phyloP scores from a whole-genome alignment of 2,113 vertebrate genomes.

The Vanacampus margaritifer region DNA sequence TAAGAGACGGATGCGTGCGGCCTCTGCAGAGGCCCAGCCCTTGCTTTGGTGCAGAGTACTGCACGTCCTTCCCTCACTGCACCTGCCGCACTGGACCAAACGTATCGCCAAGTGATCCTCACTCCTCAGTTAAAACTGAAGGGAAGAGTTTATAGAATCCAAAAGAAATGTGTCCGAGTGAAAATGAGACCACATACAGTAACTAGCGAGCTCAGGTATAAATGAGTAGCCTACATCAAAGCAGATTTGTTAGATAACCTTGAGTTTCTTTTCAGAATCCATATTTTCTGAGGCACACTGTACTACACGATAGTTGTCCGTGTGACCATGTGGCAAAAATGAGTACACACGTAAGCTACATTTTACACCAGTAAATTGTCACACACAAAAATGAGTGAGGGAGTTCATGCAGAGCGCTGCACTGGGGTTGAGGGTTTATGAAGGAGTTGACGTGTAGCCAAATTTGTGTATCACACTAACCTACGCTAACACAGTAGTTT shows the following conservation, averaged over 20 bases:
- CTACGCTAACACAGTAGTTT: too few species aligned
- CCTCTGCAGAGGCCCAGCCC: constrained; percentile 65
- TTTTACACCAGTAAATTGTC: too few species aligned
- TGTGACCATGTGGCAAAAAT: too few species aligned
- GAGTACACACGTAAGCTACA: too few species aligned
- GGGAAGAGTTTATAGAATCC: background rate
- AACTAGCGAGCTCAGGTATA: background rate
- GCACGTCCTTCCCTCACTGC: constrained; percentile 56
- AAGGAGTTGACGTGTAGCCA: too few species aligned
- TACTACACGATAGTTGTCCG: background rate
- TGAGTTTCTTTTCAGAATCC: background rate
- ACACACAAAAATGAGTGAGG: too few species aligned
- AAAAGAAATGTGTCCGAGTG: background rate
- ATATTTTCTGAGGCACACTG: background rate
- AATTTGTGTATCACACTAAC: too few species aligned
- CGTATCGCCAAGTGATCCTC: background rate
- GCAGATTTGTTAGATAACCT: background rate
- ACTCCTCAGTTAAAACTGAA: background rate
- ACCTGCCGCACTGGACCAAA: constrained; percentile 49
- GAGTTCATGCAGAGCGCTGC: too few species aligned
- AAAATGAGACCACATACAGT: background rate
- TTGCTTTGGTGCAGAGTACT: constrained; percentile 64
- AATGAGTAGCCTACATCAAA: background rate
- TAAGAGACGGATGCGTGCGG: constrained; percentile 33
- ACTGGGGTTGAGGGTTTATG: too few species aligned